phyloP scores from a whole-genome alignment of 2,113 vertebrate species.

The Craseonycteris thonglongyai region DNA sequence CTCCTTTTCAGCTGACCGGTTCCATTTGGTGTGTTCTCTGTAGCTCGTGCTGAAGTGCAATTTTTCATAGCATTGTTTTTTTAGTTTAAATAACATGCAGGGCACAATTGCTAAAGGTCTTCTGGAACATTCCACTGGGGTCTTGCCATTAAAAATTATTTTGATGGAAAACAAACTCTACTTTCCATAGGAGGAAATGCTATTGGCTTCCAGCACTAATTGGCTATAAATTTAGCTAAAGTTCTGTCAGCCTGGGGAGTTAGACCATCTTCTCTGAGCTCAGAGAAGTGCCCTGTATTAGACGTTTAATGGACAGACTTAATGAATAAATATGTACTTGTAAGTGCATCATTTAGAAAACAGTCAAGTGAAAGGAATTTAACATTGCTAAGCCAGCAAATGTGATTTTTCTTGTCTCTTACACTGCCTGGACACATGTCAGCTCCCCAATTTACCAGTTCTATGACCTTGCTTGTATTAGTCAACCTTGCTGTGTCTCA shows the following conservation, averaged over 20 bases:
- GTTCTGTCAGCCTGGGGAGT: constrained; percentile 17
- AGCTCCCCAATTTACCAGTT: neutral
- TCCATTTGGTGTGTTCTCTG: neutral
- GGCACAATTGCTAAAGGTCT: constrained; percentile 57
- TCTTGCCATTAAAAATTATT: constrained; percentile 58
- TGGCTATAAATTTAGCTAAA: constrained; percentile 60
- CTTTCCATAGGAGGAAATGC: constrained; percentile 36
- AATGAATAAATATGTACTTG: constrained; percentile 35
- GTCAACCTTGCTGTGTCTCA: neutral
- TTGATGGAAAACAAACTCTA: constrained; percentile 37
- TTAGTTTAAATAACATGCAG: constrained; percentile 60
- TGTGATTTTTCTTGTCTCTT: neutral
- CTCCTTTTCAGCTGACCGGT: constrained; percentile 3
- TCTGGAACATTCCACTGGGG: constrained; percentile 47
- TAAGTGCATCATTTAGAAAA: constrained; percentile 22
- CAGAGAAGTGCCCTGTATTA: neutral
- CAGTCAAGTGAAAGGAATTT: neutral
- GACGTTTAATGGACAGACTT: constrained; percentile 12
- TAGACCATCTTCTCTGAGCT: constrained; percentile 27
- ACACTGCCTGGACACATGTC: neutral
- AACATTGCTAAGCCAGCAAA: constrained; percentile 8
- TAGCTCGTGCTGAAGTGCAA: neutral
- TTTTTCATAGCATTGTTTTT: constrained; percentile 53
- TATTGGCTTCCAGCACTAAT: constrained; percentile 30
- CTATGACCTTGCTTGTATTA: neutral